Base-by-base conservation (phyloP, 2,888 invertebrate genomes). In the Microdon myrmicae region DNA sequence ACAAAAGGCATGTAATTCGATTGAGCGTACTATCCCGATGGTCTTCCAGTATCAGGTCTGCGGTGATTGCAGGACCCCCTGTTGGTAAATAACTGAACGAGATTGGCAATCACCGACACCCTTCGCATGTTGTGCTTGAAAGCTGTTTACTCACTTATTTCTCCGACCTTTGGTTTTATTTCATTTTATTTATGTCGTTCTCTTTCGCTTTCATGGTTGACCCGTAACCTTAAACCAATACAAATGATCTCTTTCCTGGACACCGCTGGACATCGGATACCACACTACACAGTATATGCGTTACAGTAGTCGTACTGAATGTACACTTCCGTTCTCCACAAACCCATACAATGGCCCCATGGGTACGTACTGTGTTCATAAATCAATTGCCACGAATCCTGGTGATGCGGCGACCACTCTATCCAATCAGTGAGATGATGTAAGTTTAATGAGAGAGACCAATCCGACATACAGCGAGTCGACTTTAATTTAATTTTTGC, bases 251-350 rank as follows among this genome's bases (percentile, higher is more conserved):
- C 7, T 23, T 19, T 8, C 22, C 9, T 23, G 4, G 10, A 9
- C 16, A 23, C 7, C 5, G 64, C 69, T 73, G 7, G 29, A 6
- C 19, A 12, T 4, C n/a, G n/a, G n/a, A n/a, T n/a, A n/a, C n/a
- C n/a, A 22, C 20, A 13, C 25, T 8, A 26, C 3, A 48, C 84
- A 91, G 91, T 82, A 94, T 95, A 82, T 92, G 94, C 83, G 90
- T 94, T 77, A 94, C 95, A 67, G 96, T 98, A 74, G 90, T 96
- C 77, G 96, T 96, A 73, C 85, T 97, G 74, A 97, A 97, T 83
- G 94, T 96, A 73, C 96, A 97, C 85, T 97, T 96, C 84, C 92
- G 98, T 56, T 96, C 95, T 70, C 96, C 97, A 68, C 94, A 96
- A 81, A 98, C 97, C 68, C 96, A 96, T 84, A 90, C 92, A 70